Percentiles rank a stretch among this genome's conserved stretches.
Conservation (phyloP, 1,140 invertebrate species). For the Ectropis grisescens region DNA sequence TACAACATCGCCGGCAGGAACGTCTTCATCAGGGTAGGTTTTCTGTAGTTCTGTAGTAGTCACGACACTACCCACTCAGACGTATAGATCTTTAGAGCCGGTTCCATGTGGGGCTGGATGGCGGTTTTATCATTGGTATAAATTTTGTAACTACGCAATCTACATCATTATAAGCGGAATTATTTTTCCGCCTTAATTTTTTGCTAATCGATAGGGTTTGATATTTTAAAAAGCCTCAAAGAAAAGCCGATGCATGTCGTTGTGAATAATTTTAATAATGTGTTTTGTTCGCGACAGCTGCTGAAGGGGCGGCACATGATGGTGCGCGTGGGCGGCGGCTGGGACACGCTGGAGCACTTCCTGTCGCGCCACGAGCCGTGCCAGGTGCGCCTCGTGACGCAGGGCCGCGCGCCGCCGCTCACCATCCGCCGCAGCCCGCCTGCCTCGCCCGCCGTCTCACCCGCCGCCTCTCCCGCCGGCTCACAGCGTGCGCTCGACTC, state of each 20-base stretch:
- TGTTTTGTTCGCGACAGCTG: too few species aligned
- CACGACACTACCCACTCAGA: neutral
- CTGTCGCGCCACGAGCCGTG: slow-evolving; percentile 91
- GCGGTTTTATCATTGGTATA: too few species aligned
- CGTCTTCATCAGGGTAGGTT: slow-evolving; percentile 80
- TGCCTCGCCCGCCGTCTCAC: slow-evolving; percentile 14
- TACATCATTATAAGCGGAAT: too few species aligned
- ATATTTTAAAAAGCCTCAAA: too few species aligned
- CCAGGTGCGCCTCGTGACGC: slow-evolving; percentile 79
- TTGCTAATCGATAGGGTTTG: too few species aligned
- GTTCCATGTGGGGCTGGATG: too few species aligned
- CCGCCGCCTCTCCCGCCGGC: slow-evolving; percentile 13
- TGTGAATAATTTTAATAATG: too few species aligned
- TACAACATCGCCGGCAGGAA: slow-evolving; percentile 87
- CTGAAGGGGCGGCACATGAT: slow-evolving; percentile 91
- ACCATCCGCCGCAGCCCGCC: slow-evolving; percentile 35
- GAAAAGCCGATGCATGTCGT: neutral
- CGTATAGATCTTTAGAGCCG: slow-evolving; percentile 1
- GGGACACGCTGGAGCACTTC: slow-evolving; percentile 95
- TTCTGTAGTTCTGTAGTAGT: too few species aligned
- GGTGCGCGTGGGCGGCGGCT: slow-evolving; percentile 93
- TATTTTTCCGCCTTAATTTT: too few species aligned
- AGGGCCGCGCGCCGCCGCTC: slow-evolving; percentile 53
- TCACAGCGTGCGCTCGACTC: slow-evolving; percentile 30
- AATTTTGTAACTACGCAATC: too few species aligned